Base-by-base conservation (phyloP, 2,797 vertebrate genomes). In the Percopsis omiscomaycus region DNA sequence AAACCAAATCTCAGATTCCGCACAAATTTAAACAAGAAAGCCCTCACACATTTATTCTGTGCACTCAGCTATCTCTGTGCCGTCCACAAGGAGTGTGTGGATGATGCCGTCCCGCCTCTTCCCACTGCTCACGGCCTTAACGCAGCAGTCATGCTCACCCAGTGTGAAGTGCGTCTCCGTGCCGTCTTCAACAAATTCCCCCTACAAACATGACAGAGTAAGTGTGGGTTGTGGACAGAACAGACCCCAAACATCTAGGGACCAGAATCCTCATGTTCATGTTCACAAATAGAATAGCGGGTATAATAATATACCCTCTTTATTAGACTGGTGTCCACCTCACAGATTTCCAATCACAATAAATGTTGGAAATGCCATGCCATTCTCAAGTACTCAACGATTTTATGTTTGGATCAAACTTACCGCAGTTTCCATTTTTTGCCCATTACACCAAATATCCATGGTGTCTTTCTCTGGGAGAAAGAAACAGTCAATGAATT, bases 371-470 rank as follows among this genome's bases (percentile, higher is more conserved):
- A 42, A 42, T 42, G 8, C 37, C 6, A 9, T 42, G 37, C 37
- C 37, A 42, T 42, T 42, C 37, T 42, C 6, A 6, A 6, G 9
- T 42, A 42, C 9, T 42, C 37, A 9, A 42, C 37, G 8, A 42
- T 9, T 6, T 9, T 42, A 10, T 42, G 37, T 6, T 42, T 42
- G 6, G 2, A 28, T 14, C 3, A 55, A 50, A 94, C 96, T 66
- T 92, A 99, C 98, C 60, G 94, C 96, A 1, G 98, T 99, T 88
- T 98, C 95, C 89, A 98, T 90, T 73, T 95, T 98, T 52, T 95
- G 88, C 46, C 98, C 98, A 0, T 98, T 99, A 87, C 96, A 98
- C 98, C 97, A 99, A 57, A 99, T 91, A 52, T 99, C 98, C 98
- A 99, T 98, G 0, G 96, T 98, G 87, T 98, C 96, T 85, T 98